Percentiles rank a stretch among this genome's conserved stretches.
Conservation (phyloP, 30 jellyfish, hydroid and myxozoan genomes). For the Mastigias papua region DNA sequence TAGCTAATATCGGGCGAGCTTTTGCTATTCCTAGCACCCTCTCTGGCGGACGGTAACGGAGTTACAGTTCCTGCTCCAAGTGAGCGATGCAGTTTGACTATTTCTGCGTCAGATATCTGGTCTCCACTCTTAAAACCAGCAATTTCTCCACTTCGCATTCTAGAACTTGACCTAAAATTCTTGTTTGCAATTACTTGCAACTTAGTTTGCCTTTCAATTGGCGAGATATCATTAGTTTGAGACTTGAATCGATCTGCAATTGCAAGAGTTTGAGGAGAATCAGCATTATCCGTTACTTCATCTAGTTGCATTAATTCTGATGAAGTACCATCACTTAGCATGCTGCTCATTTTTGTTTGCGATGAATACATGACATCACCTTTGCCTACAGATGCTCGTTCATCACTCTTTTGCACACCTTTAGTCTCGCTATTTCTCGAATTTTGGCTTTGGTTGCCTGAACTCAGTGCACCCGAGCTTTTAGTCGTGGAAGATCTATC, state of each 20-base stretch:
- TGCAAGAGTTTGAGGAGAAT: conserved; percentile 2
- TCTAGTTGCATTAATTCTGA: conserved; percentile 35
- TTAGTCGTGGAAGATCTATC: not conserved
- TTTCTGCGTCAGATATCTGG: conserved; percentile 29
- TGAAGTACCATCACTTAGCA: conserved; percentile 31
- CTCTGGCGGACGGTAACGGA: conserved; percentile 32
- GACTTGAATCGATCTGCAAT: conserved; percentile 6
- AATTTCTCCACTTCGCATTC: not conserved
- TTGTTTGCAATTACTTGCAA: not conserved
- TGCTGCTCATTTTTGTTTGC: not conserved
- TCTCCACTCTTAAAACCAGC: not conserved
- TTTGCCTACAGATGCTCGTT: not conserved
- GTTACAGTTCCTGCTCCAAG: conserved; percentile 83
- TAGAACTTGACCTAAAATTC: conserved; percentile 44
- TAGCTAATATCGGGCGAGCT: not conserved
- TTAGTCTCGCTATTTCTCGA: not conserved
- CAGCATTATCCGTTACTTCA: conserved; percentile 1
- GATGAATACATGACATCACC: not conserved
- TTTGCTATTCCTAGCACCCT: not conserved
- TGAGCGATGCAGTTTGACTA: conserved; percentile 69
- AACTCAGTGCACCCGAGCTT: not conserved
- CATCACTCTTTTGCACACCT: not conserved
- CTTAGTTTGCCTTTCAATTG: conserved; percentile 33
- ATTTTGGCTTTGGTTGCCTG: not conserved
- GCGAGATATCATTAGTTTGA: conserved; percentile 45